Evolutionary conservation across 2,797 vertebrate species (phyloP).

Genomic region (Adelosebastes latens): DNA sequence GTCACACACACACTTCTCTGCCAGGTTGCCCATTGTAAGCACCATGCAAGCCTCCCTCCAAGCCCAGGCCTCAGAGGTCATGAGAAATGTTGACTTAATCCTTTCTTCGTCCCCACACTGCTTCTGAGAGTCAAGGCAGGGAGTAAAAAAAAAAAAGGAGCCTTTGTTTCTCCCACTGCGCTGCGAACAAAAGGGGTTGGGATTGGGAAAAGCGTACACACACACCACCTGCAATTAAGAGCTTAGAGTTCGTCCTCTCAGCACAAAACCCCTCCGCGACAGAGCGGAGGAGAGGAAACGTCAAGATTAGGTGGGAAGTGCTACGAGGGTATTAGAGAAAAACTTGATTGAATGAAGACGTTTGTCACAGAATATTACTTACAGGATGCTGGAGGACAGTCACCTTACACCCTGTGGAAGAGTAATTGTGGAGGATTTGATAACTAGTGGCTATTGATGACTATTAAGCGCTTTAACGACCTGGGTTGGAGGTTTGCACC

Average conservation of each 20-base stretch:
- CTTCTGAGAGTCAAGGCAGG: conserved; percentile 72
- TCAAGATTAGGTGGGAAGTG: conserved; percentile 74
- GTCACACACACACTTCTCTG: neutral
- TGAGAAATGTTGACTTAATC: conserved; percentile 84
- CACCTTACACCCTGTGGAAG: conserved; percentile 76
- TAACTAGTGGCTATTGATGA: conserved; percentile 82
- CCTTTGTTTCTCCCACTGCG: conserved; percentile 73
- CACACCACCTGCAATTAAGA: conserved; percentile 81
- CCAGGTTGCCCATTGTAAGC: conserved; percentile 31
- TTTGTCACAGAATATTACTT: conserved; percentile 80
- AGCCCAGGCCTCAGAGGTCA: conserved; percentile 73
- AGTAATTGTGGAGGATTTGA: conserved; percentile 74
- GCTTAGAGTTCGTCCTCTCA: conserved; percentile 70
- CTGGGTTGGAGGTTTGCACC: conserved; percentile 64
- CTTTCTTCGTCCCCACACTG: conserved; percentile 55
- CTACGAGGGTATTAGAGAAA: conserved; percentile 46
- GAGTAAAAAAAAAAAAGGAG: conserved; percentile 54
- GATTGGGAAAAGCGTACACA: conserved; percentile 63
- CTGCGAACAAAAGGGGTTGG: conserved; percentile 69
- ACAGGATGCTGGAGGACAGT: conserved; percentile 70
- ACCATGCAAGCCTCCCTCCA: conserved; percentile 26
- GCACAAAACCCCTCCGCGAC: conserved; percentile 55
- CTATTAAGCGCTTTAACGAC: conserved; percentile 67
- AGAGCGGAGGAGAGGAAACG: conserved; percentile 67
- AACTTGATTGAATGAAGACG: conserved; percentile 64